Evolutionary conservation across 2,888 invertebrate species (phyloP).

Genomic region (Idaea aversata): DNA sequence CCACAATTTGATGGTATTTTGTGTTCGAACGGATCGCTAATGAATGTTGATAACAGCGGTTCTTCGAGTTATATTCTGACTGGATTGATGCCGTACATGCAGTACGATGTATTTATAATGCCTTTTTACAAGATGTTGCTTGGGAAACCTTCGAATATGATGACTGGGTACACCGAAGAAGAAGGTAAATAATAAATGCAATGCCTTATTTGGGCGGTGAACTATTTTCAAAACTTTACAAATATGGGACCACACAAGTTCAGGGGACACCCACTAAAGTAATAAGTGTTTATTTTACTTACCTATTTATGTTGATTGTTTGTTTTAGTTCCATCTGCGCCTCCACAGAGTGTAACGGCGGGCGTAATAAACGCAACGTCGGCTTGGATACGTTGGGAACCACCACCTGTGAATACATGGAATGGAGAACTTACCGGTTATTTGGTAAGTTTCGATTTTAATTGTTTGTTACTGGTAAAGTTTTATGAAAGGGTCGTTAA

Average conservation of each 20-base stretch:
- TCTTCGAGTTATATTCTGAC: constrained; percentile 87
- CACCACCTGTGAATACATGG: constrained; percentile 86
- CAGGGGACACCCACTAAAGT: constrained; percentile 2
- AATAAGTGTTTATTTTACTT: constrained; percentile 2
- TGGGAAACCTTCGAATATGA: constrained; percentile 95
- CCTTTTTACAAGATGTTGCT: constrained; percentile 93
- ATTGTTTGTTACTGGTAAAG: constrained; percentile 36
- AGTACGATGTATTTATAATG: constrained; percentile 95
- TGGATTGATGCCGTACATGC: constrained; percentile 90
- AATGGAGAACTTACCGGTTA: constrained; percentile 93
- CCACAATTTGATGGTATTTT: constrained; percentile 49
- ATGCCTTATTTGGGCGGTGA: not conserved
- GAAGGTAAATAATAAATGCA: constrained; percentile 79
- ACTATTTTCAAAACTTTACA: not conserved
- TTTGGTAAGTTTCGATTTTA: constrained; percentile 82
- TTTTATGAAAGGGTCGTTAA: constrained; percentile 31
- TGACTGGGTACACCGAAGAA: constrained; percentile 91
- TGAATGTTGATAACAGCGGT: constrained; percentile 84
- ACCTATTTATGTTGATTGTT: constrained; percentile 8
- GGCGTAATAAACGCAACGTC: constrained; percentile 91
- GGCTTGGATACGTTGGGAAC: constrained; percentile 90
- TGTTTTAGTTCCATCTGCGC: constrained; percentile 86
- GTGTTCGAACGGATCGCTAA: constrained; percentile 83
- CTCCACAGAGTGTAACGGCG: constrained; percentile 89
- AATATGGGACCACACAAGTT: not conserved